Conservation (phyloP, 2,797 vertebrate genomes). For the Melanotaenia nigrans region DNA sequence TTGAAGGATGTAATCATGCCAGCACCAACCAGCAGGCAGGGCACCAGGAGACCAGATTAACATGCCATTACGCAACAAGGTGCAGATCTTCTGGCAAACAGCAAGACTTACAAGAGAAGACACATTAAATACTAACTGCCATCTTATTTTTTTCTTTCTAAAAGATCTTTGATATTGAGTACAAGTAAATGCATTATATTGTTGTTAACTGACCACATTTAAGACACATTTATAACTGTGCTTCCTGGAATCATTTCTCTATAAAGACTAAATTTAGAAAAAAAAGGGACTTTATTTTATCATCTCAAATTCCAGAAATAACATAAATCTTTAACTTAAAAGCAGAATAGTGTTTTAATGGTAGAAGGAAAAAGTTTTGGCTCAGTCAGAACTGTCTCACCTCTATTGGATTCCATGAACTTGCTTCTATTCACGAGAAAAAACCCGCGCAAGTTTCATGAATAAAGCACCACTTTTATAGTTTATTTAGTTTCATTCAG, state of each 20-base stretch:
- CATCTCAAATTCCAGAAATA: slow-evolving; percentile 2
- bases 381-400: slow-evolving; percentile 28
- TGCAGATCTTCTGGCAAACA: slow-evolving; percentile 49
- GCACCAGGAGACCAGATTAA: slow-evolving; percentile 34
- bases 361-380: slow-evolving; percentile 34
- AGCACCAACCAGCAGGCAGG: slow-evolving; percentile 46
- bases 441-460: slow-evolving; percentile 66
- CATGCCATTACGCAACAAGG: slow-evolving; percentile 65
- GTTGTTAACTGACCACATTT: slow-evolving; percentile 15
- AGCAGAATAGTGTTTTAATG: slow-evolving; percentile 21
- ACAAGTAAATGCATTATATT: slow-evolving; percentile 2
- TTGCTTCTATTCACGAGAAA: slow-evolving; percentile 44
- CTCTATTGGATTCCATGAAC: slow-evolving; percentile 15
- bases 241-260: slow-evolving; percentile 16
- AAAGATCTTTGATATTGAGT: slow-evolving; percentile 16
- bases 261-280: background rate
- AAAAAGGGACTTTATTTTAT: background rate
- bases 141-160: slow-evolving; percentile 8
- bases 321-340: slow-evolving; percentile 6
- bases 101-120: slow-evolving; percentile 28
- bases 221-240: slow-evolving; percentile 20
- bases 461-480: slow-evolving; percentile 81
- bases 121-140: slow-evolving; percentile 14
- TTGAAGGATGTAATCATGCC: slow-evolving; percentile 40
- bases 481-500: slow-evolving; percentile 74